Evolutionary conservation across 2,113 vertebrate species (phyloP).

Genomic region (Sturnira hondurensis): DNA sequence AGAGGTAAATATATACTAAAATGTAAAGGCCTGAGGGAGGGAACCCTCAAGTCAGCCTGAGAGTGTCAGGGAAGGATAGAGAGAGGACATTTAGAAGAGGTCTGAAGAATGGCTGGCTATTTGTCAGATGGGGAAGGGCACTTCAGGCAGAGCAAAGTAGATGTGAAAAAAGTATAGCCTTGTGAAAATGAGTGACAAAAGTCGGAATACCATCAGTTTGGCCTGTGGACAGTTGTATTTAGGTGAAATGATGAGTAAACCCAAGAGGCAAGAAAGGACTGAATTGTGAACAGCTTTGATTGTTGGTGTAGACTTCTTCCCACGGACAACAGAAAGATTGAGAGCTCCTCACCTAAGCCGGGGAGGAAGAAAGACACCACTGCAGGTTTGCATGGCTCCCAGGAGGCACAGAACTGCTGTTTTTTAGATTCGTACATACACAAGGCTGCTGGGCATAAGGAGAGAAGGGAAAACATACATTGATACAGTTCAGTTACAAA

Average conservation of each 20-base stretch:
- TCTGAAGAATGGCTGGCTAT: not conserved
- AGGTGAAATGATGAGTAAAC: not conserved
- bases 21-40: not conserved
- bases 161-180: not conserved
- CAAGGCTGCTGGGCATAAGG: not conserved
- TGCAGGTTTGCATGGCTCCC: not conserved
- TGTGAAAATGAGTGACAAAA: not conserved
- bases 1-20: not conserved
- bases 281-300: not conserved
- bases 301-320: not conserved
- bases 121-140: not conserved
- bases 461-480: not conserved
- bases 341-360: not conserved
- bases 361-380: not conserved
- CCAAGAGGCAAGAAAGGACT: not conserved
- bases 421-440: not conserved
- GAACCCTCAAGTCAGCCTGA: not conserved
- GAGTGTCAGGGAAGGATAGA: not conserved
- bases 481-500: not conserved
- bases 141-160: not conserved
- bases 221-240: not conserved
- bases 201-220: no score
- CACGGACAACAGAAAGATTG: not conserved
- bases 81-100: not conserved
- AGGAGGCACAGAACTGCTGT: not conserved